These are phyloP conservation scores for Cremastinae sp. DNA, from an alignment of 2,888 invertebrate genomes.

Conservation along the genomic window DNA sequence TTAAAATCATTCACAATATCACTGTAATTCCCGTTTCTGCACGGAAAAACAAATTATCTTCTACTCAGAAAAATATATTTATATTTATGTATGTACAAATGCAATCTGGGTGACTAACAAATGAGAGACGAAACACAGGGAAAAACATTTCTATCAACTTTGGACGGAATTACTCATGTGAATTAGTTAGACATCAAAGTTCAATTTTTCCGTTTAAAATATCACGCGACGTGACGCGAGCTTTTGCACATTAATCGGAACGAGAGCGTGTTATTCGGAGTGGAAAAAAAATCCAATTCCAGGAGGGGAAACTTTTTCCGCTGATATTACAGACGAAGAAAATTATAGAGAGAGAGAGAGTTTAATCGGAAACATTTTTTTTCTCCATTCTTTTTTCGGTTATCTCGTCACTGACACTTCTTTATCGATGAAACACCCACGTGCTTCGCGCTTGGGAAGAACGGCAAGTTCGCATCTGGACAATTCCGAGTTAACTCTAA, in stretches of 20 bases:
- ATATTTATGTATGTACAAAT: no score
- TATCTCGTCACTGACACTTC: conserved; percentile 5
- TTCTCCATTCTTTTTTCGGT: not conserved
- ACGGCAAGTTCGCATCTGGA: conserved; percentile 52
- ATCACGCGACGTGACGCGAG: conserved; percentile 41
- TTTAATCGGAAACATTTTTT: conserved; percentile 28
- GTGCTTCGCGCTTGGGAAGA: conserved; percentile 29
- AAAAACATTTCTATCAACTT: not conserved
- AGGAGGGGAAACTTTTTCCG: conserved; percentile 6
- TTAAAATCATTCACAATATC: no score
- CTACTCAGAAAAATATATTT: no score
- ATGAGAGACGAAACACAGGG: not conserved
- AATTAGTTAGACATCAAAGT: conserved; percentile 46
- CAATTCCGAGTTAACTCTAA: conserved; percentile 54
- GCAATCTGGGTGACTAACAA: not conserved
- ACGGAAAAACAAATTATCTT: no score
- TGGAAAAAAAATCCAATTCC: conserved; percentile 20
- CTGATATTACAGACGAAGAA: conserved; percentile 11
- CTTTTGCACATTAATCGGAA: conserved; percentile 13
- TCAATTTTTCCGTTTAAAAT: conserved; percentile 44
- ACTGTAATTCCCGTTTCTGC: no score
- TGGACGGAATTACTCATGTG: not conserved
- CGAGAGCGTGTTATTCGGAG: conserved; percentile 6
- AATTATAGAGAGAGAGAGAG: conserved; percentile 16
- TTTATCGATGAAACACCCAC: conserved; percentile 23